Conservation (phyloP, 2,113 vertebrate genomes). For the Tiliqua scincoides region DNA sequence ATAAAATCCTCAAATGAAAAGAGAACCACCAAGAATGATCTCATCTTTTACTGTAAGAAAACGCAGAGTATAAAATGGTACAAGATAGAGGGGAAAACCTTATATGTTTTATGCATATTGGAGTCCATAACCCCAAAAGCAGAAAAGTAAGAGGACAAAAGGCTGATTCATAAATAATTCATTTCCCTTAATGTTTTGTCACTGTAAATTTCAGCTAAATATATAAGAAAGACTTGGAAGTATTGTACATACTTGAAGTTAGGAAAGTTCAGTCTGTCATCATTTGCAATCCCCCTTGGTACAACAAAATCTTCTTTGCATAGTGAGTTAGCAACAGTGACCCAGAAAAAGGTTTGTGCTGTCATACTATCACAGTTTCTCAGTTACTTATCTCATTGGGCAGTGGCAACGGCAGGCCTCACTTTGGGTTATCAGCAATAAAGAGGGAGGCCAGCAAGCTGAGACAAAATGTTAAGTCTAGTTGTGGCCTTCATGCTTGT, state of each 20-base stretch:
- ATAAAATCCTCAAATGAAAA: background rate
- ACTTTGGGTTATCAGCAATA: conserved; percentile 21
- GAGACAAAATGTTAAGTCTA: background rate
- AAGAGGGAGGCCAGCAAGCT: background rate
- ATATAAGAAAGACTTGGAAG: no score
- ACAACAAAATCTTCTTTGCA: background rate
- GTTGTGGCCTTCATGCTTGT: background rate
- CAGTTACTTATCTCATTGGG: background rate
- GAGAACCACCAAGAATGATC: background rate
- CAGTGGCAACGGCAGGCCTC: conserved; percentile 11
- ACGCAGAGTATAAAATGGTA: background rate
- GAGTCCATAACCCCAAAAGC: background rate
- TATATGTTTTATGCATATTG: background rate
- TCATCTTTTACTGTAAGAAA: background rate
- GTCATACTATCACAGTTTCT: conserved; percentile 4
- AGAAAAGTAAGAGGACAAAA: no score
- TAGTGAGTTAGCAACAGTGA: background rate
- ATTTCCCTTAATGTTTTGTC: no score
- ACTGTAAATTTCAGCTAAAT: no score
- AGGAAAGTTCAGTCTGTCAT: no score
- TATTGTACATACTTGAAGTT: no score
- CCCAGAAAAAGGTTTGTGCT: background rate
- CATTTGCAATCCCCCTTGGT: background rate
- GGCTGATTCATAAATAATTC: no score
- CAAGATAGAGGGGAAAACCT: background rate